These are phyloP conservation scores for Acrocera orbiculus DNA, from an alignment of 2,888 invertebrate species.

Conservation along the genomic window DNA sequence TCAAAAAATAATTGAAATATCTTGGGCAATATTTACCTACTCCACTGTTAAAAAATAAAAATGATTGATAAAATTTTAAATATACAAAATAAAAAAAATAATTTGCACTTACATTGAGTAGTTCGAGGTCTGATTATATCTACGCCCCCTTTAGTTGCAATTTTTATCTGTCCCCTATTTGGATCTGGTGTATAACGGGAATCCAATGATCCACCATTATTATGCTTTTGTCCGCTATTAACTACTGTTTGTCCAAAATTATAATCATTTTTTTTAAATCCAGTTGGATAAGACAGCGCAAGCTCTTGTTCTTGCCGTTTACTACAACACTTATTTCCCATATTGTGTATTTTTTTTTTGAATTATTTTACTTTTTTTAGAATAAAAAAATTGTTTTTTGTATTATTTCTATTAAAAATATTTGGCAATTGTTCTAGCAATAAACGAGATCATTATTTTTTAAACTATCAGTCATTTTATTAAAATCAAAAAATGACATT, in stretches of 20 bases:
- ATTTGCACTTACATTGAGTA: constrained; percentile 39
- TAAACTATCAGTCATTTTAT: constrained; percentile 5
- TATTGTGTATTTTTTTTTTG: constrained; percentile 20
- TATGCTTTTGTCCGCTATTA: constrained; percentile 29
- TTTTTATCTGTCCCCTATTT: constrained; percentile 41
- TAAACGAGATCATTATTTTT: constrained; percentile 2
- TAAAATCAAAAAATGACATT: no score
- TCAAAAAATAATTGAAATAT: no score
- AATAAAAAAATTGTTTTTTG: no score
- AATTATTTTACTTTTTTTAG: no score
- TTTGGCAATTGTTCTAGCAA: constrained; percentile 9
- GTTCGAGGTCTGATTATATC: constrained; percentile 60
- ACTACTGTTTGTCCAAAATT: constrained; percentile 30
- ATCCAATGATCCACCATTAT: constrained; percentile 33
- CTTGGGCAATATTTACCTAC: no score
- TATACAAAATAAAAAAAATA: background rate
- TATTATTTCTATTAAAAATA: no score
- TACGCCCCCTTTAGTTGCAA: constrained; percentile 42
- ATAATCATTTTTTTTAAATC: constrained; percentile 30
- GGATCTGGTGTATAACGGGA: constrained; percentile 67
- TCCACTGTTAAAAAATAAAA: background rate
- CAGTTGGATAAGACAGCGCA: constrained; percentile 28
- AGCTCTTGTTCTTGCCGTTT: constrained; percentile 57
- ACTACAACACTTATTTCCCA: constrained; percentile 81
- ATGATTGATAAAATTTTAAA: background rate